Evolutionary conservation across 1,140 invertebrate species (phyloP), one percentile per base, ranked within the genome.

Genomic region (Drosophila sulfurigaster): DNA sequence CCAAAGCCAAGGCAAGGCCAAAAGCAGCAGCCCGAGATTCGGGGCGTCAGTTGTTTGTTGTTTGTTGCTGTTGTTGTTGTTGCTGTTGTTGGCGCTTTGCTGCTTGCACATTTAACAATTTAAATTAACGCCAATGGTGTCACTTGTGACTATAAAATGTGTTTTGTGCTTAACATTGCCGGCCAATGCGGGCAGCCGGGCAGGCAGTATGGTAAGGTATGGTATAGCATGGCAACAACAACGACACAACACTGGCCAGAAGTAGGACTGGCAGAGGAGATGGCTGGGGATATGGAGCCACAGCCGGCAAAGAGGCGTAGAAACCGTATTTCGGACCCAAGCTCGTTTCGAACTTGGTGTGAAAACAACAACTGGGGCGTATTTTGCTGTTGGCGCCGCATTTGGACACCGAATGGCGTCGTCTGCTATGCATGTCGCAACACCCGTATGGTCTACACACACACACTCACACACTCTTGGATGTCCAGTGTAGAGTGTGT

Each of bases 111-210:
- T 87, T 91, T 87, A 91, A 88, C 88, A 91, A 91, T 91, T 91
- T 91, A 91, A 91, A 91, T 91, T 91, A 91, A 91, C 88, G 88
- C 88, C 88, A 88, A 81, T 91, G 88, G 88, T 91, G 88, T 91
- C 88, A 91, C 82, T 91, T 91, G 78, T 87, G 81, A 79, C 88
- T 87, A 86, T 91, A 91, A 91, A 91, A 91, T 91, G 87, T 91
- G 75, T 91, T 88, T 75, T 80, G 85, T 83, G 85, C 83, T 87
- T 78, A 88, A 87, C 83, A 59, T 88, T 80, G 77, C 72, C 71
- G 73, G 56, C 69, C 73, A 78, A 80, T 83, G 79, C 80, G 83
- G 82, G 82, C 77, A 64, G 52, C 63, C 30, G 62, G 35, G n/a
- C 13, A 8, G 6, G 7, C 32, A 8, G 32, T 8, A 32, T 32